These are phyloP conservation scores for Hermodice carunculata DNA, from an alignment of 2,888 invertebrate genomes.

Conservation along the genomic window DNA sequence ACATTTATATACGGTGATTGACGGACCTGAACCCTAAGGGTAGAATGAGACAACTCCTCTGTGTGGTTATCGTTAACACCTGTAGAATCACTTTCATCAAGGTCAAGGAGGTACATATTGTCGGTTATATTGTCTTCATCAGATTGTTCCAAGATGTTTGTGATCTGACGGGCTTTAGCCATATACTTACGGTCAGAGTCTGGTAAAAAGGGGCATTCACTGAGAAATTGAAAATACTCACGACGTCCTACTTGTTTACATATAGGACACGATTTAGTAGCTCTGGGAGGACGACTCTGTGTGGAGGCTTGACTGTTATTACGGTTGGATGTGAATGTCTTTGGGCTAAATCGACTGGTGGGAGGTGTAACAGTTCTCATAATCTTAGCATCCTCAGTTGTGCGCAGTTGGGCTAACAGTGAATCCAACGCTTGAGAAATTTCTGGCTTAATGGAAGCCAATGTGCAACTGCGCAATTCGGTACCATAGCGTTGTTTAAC, in stretches of 20 bases:
- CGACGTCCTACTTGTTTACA: slow-evolving; percentile 34
- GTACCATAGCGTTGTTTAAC: slow-evolving; percentile 41
- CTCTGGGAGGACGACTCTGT: no score
- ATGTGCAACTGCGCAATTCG: neutral
- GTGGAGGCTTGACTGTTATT: no score
- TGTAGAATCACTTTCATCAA: no score
- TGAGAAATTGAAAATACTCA: slow-evolving; percentile 33
- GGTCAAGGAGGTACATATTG: no score
- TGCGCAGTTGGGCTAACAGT: neutral
- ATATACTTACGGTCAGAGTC: slow-evolving; percentile 34
- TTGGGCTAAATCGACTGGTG: no score
- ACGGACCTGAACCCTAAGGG: no score
- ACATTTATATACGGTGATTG: neutral
- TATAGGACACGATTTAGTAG: slow-evolving; percentile 32
- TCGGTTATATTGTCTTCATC: no score
- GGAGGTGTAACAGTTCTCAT: neutral
- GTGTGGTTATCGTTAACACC: no score
- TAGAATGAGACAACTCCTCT: no score
- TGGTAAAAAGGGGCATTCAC: slow-evolving; percentile 37
- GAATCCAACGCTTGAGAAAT: neutral
- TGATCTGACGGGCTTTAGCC: slow-evolving; percentile 22
- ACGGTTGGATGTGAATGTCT: no score
- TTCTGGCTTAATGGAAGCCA: neutral
- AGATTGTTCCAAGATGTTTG: no score
- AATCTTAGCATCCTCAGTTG: neutral